phyloP scores from a whole-genome alignment of 2,113 vertebrate genomes.

The Nanger granti region DNA sequence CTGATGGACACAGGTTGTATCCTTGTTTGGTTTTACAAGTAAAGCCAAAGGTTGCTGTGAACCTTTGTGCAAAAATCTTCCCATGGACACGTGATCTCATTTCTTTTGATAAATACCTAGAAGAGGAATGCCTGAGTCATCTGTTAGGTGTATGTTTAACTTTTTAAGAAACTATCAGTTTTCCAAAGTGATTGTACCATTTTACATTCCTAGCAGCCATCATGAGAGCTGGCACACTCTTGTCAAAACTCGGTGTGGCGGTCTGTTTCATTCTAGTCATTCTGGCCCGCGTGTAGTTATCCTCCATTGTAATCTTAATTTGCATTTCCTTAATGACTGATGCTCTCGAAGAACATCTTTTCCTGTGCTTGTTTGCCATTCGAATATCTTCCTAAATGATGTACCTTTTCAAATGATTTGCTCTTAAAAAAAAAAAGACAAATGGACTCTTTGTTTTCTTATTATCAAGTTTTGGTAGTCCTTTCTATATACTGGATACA shows the following conservation, averaged over 20 bases:
- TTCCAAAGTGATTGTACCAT: not conserved
- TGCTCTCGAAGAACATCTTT: not conserved
- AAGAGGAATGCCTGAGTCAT: not conserved
- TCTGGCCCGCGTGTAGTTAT: not conserved
- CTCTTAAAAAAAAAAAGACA: not conserved
- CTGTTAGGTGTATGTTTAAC: not conserved
- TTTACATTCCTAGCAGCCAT: not conserved
- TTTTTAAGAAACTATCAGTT: not conserved
- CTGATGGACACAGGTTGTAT: not conserved
- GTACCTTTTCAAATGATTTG: not conserved
- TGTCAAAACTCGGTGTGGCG: fast-evolving
- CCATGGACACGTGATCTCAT: no score
- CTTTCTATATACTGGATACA: not conserved
- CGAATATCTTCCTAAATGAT: not conserved
- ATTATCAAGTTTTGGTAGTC: not conserved
- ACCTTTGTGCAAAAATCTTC: not conserved
- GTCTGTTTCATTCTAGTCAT: not conserved
- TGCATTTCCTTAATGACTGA: not conserved
- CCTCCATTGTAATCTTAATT: not conserved
- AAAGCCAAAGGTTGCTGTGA: not conserved
- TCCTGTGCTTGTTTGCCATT: not conserved
- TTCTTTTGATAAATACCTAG: not conserved
- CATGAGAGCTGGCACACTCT: not conserved
- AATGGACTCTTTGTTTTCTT: not conserved
- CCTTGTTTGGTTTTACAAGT: not conserved